Evolutionary conservation across 2,797 vertebrate species (phyloP), one percentile per base, ranked within the genome.

Genomic region (Rhyacichthys aspro): DNA sequence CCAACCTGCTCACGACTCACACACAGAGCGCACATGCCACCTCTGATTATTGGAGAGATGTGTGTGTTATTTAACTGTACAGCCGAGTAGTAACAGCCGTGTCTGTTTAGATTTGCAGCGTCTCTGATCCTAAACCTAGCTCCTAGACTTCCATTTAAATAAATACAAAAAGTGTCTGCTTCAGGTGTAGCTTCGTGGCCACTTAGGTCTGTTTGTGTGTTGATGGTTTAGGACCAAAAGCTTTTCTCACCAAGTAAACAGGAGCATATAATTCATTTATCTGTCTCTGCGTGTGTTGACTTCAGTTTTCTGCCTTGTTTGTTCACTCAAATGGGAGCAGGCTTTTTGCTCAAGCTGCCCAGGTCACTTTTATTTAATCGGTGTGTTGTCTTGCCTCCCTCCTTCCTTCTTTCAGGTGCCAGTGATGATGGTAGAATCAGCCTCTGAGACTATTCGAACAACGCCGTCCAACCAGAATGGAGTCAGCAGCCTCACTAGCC

Each of bases 341-440:
- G 47, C 50, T 65, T 73, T 84, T 56, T 73, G 64, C 56, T 74
- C 45, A 46, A 67, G 65, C 75, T 74, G 59, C 74, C 66, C 74
- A 14, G 73, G 76, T 81, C 66, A 79, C 75, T 72, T 79, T 74
- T 81, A 59, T 76, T 86, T 43, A 80, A 46, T 61, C 63, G 49
- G 10, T 67, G 57, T 69, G 58, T 70, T 67, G 52, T 61, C 55
- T 18, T 11, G 12, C 9, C 8, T 33, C 18, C 65, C 41, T 7
- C 17, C 38, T 47, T 39, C 55, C 55, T 52, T 38, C 54, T 67
- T 52, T 34, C 80, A 94, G 93, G 92, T 93, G 91, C 90, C 92
- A 92, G 96, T 96, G 96, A 99, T 99, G 97, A 99, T 99, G 97
- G 97, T 98, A 93, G 97, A 99, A 94, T 99, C 97, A 28, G 97